A percentile compares a stretch with the other conserved stretches of the same genome.
Conservation (phyloP, 2,797 vertebrate species). For the Synaphobranchus kaupii region DNA sequence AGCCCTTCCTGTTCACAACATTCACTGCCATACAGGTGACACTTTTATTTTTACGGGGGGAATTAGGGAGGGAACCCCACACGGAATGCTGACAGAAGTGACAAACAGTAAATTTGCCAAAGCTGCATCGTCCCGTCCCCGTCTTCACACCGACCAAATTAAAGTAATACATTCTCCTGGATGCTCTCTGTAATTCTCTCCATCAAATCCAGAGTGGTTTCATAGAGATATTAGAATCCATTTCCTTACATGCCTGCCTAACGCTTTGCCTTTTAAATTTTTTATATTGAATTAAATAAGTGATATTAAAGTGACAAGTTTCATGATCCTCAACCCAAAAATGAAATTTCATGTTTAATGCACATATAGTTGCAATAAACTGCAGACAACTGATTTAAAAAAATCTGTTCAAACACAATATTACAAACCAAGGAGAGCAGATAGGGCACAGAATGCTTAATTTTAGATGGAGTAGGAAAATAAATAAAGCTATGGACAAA, state of each 20-base stretch:
- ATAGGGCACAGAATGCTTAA: not conserved
- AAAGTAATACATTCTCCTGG: conserved; percentile 19
- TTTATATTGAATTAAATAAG: conserved; percentile 11
- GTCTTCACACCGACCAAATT: conserved; percentile 12
- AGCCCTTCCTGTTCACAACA: not conserved
- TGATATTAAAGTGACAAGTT: not conserved
- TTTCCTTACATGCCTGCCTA: not conserved
- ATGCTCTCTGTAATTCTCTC: not conserved
- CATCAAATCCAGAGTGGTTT: not conserved
- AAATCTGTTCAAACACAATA: not conserved
- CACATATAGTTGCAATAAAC: not conserved
- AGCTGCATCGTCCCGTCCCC: not conserved
- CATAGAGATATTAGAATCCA: not conserved
- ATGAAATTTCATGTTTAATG: conserved; percentile 10
- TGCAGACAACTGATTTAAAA: not conserved
- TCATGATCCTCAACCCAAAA: not conserved
- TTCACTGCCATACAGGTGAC: not conserved
- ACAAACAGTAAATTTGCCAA: not conserved
- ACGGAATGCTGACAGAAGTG: not conserved
- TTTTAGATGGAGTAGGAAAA: not conserved
- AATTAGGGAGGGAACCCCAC: not conserved
- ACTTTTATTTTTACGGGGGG: not conserved
- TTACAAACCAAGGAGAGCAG: not conserved
- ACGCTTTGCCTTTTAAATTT: not conserved
- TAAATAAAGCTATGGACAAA: not conserved